Evolutionary conservation across 2,888 invertebrate species (phyloP), one percentile per base, ranked within the genome.

Genomic region (Caenorhabditis sinica): DNA sequence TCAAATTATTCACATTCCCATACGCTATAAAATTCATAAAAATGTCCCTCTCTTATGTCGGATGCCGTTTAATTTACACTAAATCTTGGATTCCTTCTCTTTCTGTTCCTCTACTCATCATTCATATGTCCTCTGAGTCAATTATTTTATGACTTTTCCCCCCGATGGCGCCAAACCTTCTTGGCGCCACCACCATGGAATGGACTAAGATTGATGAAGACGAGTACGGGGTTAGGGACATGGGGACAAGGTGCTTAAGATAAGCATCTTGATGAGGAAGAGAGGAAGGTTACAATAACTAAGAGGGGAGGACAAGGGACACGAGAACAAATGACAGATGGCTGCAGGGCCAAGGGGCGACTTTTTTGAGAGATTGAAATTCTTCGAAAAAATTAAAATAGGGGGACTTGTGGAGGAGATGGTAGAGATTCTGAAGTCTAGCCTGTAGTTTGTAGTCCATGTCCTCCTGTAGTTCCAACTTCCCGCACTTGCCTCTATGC

Each of bases 241-340:
- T n/a, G 40, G 23, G 36, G 51, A 36, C 36, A 36, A 45, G 74
- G 65, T 74, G 20, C 49, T 73, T 51, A 20, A 63, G 75, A 75
- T 75, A 66, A 53, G 17, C 20, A 75, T 75, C 75, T 51, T 61
- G 28, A 33, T 43, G 30, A 33, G 28, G 36, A 15, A n/a, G 4
- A 17, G 15, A 6, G 28, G 30, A 58, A 75, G 65, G 75, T 75
- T 75, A 75, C 75, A 75, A 75, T 75, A 75, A 66, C 45, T 58
- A 5, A 40, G 28, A 45, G n/a, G n/a, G n/a, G n/a, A n/a, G n/a
- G n/a, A n/a, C n/a, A n/a, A n/a, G 23, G 25, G 25, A 56, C 23
- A 11, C 23, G 25, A 43, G 17, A 17, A 65, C 28, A 9, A 36
- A 20, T 49, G 69, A 69, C 69, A 40, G 69, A 40, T 56, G 56